These are phyloP conservation scores for Cheirogaleus medius DNA, from an alignment of 2,113 vertebrate genomes.

Conservation along the genomic window DNA sequence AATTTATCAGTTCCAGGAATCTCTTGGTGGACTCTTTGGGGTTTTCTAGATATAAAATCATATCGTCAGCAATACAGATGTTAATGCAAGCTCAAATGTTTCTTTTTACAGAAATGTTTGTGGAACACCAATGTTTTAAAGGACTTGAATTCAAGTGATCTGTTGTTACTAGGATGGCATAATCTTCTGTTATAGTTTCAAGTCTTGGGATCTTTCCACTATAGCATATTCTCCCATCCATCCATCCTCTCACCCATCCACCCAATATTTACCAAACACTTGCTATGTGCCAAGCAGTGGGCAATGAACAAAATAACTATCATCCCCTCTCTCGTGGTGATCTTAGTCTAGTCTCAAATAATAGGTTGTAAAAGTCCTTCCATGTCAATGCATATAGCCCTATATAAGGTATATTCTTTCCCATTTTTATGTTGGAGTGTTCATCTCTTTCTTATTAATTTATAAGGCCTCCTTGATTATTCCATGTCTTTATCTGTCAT, in stretches of 20 bases:
- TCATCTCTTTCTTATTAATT: slow-evolving; percentile 14
- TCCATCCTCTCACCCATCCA: not conserved
- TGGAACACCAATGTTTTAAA: slow-evolving; percentile 18
- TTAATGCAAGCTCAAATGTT: not conserved
- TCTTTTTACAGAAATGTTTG: not conserved
- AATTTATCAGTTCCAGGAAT: too few relatives aligned
- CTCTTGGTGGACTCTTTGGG: too few relatives aligned
- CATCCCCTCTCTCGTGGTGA: not conserved
- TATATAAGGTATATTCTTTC: not conserved
- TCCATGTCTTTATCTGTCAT: not conserved
- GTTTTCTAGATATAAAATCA: too few relatives aligned
- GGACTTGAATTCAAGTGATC: not conserved
- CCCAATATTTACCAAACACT: not conserved
- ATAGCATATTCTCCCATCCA: not conserved
- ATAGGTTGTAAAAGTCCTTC: not conserved
- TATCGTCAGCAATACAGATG: not conserved
- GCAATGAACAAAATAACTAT: not conserved
- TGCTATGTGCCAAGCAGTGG: not conserved
- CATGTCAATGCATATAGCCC: not conserved
- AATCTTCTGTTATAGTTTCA: not conserved
- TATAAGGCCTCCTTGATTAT: not conserved
- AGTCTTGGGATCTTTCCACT: not conserved
- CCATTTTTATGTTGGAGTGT: not conserved
- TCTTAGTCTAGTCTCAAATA: not conserved
- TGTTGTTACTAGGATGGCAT: not conserved